Conservation (phyloP, 2,888 invertebrate genomes). For the Acrobasis suavella region DNA sequence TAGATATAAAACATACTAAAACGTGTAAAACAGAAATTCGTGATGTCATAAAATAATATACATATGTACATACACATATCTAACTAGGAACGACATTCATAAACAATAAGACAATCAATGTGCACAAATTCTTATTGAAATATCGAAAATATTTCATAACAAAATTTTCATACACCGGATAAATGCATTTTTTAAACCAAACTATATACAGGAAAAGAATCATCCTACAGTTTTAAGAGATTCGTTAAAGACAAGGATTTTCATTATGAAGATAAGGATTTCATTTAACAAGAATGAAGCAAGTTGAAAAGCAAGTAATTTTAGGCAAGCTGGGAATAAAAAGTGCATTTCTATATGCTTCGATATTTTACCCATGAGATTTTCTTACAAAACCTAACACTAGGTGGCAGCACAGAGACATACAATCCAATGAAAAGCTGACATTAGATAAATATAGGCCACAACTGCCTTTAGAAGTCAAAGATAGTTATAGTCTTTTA, state of each 20-base stretch:
- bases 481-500: too few relatives aligned
- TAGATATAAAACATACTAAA: too few relatives aligned
- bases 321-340: slow-evolving; percentile 1
- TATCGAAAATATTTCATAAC: background rate
- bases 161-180: background rate
- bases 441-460: too few relatives aligned
- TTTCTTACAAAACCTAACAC: too few relatives aligned
- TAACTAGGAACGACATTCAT: background rate
- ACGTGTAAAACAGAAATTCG: background rate
- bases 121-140: background rate
- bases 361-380: too few relatives aligned
- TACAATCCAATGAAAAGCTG: too few relatives aligned
- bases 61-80: too few relatives aligned
- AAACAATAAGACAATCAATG: background rate
- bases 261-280: background rate
- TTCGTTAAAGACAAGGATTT: background rate
- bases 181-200: background rate
- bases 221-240: slow-evolving; percentile 1
- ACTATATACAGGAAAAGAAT: background rate
- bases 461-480: too few relatives aligned
- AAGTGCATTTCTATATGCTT: too few relatives aligned
- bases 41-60: background rate
- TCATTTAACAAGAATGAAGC: background rate
- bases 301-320: slow-evolving; percentile 3
- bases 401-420: too few relatives aligned